Evolutionary conservation across 2,888 invertebrate species (phyloP).

Genomic region (Epicampocera succincta): DNA sequence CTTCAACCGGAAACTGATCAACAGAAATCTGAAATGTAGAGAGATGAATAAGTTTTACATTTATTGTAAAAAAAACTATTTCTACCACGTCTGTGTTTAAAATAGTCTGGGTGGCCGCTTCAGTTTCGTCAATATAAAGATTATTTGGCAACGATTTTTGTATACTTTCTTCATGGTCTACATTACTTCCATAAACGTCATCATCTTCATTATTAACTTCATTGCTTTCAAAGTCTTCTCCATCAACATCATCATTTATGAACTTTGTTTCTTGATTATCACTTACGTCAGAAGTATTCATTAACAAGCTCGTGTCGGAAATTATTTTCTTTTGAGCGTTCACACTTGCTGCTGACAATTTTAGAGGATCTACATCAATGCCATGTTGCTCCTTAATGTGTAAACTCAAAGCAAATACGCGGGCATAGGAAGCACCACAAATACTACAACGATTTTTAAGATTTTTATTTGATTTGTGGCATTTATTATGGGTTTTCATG

Average conservation of each 20-base stretch:
- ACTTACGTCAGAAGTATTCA: constrained; percentile 74
- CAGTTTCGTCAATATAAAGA: constrained; percentile 64
- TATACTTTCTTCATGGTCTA: constrained; percentile 74
- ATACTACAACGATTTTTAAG: constrained; percentile 86
- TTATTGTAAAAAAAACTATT: neutral
- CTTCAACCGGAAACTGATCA: constrained; percentile 78
- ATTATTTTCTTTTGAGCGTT: constrained; percentile 43
- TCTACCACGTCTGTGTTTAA: constrained; percentile 76
- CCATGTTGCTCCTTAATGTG: constrained; percentile 87
- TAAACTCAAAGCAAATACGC: constrained; percentile 88
- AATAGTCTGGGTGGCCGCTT: constrained; percentile 70
- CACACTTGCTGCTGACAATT: constrained; percentile 37
- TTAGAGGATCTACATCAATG: constrained; percentile 66
- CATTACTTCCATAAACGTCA: constrained; percentile 39
- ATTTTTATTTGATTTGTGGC: constrained; percentile 83
- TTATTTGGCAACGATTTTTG: constrained; percentile 57
- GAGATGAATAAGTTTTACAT: neutral
- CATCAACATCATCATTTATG: constrained; percentile 67
- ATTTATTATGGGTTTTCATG: constrained; percentile 87
- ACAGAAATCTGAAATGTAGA: constrained; percentile 75
- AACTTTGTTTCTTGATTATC: constrained; percentile 37
- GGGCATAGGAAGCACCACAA: constrained; percentile 90
- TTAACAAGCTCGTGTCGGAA: constrained; percentile 72
- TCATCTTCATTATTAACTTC: constrained; percentile 4
- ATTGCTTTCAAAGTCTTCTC: constrained; percentile 30